phyloP scores from a whole-genome alignment of 2,888 invertebrate genomes.

The Protonemura montana region DNA sequence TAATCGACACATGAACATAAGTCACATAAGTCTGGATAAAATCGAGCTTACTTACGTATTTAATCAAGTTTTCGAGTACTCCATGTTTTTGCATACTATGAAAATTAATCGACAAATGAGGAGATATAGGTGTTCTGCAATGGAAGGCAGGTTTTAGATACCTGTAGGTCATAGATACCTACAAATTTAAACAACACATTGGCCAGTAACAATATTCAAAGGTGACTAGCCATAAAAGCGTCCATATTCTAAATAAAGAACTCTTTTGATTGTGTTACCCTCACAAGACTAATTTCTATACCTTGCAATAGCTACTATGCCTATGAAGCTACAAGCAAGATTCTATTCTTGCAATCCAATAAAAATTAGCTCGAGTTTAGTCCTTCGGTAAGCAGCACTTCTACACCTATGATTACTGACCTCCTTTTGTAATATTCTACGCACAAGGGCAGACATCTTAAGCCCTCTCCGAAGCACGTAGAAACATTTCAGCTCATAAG shows the following conservation, averaged over 20 bases:
- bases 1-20: neutral
- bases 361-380: neutral
- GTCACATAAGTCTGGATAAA: neutral
- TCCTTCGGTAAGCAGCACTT: neutral
- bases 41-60: conserved; percentile 24
- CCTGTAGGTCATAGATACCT: too few relatives aligned
- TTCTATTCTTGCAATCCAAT: neutral
- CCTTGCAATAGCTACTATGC: neutral
- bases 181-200: neutral
- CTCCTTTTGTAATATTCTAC: too few relatives aligned
- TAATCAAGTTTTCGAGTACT: neutral
- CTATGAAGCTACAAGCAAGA: too few relatives aligned
- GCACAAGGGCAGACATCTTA: too few relatives aligned
- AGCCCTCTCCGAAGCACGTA: neutral
- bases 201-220: conserved; percentile 15
- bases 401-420: neutral
- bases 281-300: neutral
- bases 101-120: neutral
- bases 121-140: neutral
- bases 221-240: conserved; percentile 31
- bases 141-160: neutral
- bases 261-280: neutral
- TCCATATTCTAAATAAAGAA: conserved; percentile 39
- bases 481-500: too few relatives aligned
- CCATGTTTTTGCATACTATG: neutral